Percentiles rank a stretch among this genome's conserved stretches.
Conservation (phyloP, 2,797 vertebrate genomes). For the Ispidina lecontei region DNA sequence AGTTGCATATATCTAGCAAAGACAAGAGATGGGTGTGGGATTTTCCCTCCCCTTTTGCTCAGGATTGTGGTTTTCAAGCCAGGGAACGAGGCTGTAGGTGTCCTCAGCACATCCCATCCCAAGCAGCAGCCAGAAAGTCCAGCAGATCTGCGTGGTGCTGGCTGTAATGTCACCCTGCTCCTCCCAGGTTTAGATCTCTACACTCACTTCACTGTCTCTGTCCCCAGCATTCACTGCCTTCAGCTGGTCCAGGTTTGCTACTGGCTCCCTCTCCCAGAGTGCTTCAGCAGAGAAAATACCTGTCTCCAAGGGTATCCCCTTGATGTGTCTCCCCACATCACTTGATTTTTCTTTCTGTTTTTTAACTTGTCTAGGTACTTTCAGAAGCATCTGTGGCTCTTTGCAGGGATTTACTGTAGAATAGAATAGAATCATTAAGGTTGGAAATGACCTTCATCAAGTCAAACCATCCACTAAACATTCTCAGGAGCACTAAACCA, state of each 20-base stretch:
- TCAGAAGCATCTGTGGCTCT: neutral
- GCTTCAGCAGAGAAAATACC: neutral
- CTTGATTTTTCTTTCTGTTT: neutral
- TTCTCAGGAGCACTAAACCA: no score
- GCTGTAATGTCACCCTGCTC: neutral
- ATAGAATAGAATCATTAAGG: no score
- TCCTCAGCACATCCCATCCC: neutral
- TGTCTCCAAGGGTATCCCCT: neutral
- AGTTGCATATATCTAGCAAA: neutral
- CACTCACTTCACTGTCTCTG: neutral
- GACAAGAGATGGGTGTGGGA: neutral
- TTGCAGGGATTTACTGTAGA: neutral
- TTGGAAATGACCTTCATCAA: no score
- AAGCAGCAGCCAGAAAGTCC: neutral
- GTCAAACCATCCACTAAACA: no score
- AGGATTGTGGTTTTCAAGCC: neutral
- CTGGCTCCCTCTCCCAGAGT: neutral
- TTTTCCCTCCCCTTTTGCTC: neutral
- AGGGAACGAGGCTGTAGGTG: accelerated
- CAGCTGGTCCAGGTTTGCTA: neutral
- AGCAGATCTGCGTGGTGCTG: neutral
- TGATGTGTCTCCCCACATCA: neutral
- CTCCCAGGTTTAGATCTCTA: neutral
- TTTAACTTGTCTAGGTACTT: neutral
- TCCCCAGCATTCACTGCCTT: neutral